Evolutionary conservation across 2,113 vertebrate genomes (phyloP).

Genomic region (Bos taurus): ARS-UCD2.0 NC_037342.1:17191001-17191500

Average conservation of each 20-base stretch:
- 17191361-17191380: not conserved
- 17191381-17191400: not conserved
- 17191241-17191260: not conserved
- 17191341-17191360: not conserved
- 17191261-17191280: not conserved
- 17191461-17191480: not conserved
- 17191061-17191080: not conserved
- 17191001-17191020: not conserved
- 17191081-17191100: not conserved
- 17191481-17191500: not conserved
- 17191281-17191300: not conserved
- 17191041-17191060: not conserved
- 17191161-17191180: not conserved
- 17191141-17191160: not conserved
- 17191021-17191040: not conserved
- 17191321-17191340: not conserved
- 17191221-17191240: not conserved
- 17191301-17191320: not conserved
- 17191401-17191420: not conserved
- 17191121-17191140: not conserved
- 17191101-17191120: not conserved
- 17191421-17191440: not conserved
- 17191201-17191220: not conserved
- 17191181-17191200: not conserved
- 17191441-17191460: not conserved